These are phyloP conservation scores for Hoplostethus atlanticus DNA, from an alignment of 2,797 vertebrate genomes.

Conservation along the genomic window DNA sequence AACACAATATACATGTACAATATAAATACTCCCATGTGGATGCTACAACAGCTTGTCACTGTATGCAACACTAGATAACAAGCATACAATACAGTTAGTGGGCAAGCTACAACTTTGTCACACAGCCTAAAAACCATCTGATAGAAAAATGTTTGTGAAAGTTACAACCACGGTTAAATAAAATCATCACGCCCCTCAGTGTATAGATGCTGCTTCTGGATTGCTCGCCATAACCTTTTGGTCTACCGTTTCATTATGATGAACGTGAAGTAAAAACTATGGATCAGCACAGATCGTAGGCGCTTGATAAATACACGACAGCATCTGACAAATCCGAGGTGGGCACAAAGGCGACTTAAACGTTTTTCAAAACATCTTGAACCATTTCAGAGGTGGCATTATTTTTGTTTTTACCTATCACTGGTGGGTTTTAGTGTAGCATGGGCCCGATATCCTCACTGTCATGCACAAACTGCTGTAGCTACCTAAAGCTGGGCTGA, in stretches of 20 bases:
- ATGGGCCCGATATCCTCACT: constrained; percentile 76
- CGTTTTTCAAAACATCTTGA: constrained; percentile 5
- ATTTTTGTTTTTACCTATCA: constrained; percentile 29
- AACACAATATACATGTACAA: constrained; percentile 81
- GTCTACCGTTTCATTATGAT: not conserved
- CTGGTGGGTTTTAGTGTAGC: constrained; percentile 40
- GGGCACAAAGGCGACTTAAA: not conserved
- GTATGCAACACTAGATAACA: constrained; percentile 67
- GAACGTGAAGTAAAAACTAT: not conserved
- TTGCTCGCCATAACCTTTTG: not conserved
- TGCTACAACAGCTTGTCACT: constrained; percentile 67
- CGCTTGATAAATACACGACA: constrained; percentile 40
- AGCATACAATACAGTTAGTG: constrained; percentile 86
- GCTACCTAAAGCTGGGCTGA: constrained; percentile 38
- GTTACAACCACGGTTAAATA: constrained; percentile 7
- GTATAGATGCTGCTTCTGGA: constrained; percentile 6
- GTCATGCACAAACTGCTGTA: constrained; percentile 92
- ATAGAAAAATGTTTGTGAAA: constrained; percentile 42
- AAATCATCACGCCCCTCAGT: constrained; percentile 33
- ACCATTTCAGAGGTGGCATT: constrained; percentile 34
- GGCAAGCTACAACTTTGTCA: constrained; percentile 85
- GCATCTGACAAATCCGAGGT: constrained; percentile 23
- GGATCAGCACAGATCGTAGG: not conserved
- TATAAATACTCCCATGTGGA: constrained; percentile 76
- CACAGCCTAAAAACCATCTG: constrained; percentile 78